A percentile compares a stretch with the other conserved stretches of the same genome.
Conservation (phyloP, 2,113 vertebrate genomes). For the Hemibagrus wyckioides region DNA sequence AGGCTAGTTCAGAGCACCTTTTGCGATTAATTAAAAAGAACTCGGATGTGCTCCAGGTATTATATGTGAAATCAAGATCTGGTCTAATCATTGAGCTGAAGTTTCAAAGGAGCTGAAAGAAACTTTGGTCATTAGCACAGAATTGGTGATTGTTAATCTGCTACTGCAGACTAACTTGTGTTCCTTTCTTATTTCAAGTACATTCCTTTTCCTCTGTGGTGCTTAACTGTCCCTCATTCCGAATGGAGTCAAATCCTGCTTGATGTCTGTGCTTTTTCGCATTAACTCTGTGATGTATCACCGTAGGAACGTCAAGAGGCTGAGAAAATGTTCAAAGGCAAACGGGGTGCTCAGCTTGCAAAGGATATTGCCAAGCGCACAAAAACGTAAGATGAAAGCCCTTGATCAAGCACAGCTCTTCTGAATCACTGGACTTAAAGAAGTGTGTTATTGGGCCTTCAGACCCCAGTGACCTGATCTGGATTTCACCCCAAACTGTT, state of each 20-base stretch:
- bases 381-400: slow-evolving; percentile 94
- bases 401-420: slow-evolving; percentile 77
- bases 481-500: not conserved
- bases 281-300: slow-evolving; percentile 89
- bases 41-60: not conserved
- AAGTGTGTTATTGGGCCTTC: slow-evolving; percentile 31
- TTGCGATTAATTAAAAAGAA: not conserved
- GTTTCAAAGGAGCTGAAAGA: not conserved
- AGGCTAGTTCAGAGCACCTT: not conserved
- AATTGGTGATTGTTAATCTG: not conserved
- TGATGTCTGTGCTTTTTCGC: slow-evolving; percentile 50
- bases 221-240: not conserved
- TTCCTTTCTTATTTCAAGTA: not conserved
- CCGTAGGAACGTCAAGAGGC: slow-evolving; percentile 98
- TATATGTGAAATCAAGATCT: not conserved
- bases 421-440: slow-evolving; percentile 78
- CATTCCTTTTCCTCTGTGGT: not conserved
- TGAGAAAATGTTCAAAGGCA: slow-evolving; percentile 99
- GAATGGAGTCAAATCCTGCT: not conserved
- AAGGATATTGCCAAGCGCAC: slow-evolving; percentile 99
- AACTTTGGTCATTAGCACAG: not conserved
- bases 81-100: not conserved
- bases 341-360: slow-evolving; percentile 98
- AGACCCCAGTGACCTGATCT: not conserved
- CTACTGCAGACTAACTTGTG: not conserved